Evolutionary conservation across 2,797 vertebrate genomes (phyloP), one percentile per base, ranked within the genome.

Genomic region (Argentina silus): DNA sequence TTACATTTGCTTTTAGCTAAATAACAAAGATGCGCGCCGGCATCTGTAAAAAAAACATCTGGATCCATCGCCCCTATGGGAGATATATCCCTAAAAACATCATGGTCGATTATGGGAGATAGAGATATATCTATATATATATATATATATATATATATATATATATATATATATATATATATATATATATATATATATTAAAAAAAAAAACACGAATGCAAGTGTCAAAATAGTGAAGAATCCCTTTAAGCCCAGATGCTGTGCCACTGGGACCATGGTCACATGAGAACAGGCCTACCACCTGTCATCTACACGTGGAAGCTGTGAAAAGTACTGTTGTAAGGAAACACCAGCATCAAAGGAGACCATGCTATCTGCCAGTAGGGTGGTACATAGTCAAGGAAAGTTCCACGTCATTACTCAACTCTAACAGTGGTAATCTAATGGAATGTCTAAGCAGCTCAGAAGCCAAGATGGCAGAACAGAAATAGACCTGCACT

Each of bases 371-470:
- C 23, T 36, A 36, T n/a, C 6, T 7, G 51, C 15, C 15, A n/a
- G 51, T 23, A 23, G 9, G 14, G 21, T 14, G 57, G 12, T 19
- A 36, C 14, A 36, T 60, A 12, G 57, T 27, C 10, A 12, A 44
- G 70, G 48, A 64, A 60, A 53, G 60, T 64, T 72, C 50, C 70
- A 43, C 14, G 2, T 36, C 2, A 4, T 36, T 36, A 17, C 9
- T 21, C 15, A 27, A 23, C 21, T 48, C 44, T 17, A 21, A 36
- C 27, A 36, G 27, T 4, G 9, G 59, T 3, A 4, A 14, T 36
- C 6, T 50, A 12, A 66, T 64, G 63, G 51, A 73, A 73, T 36
- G 43, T 63, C 43, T 66, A 62, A 73, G 71, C 51, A 27, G 27
- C 27, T 66, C 43, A 55, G 14, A 45, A 56, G 50, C 50, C 12